Evolutionary conservation across 2,888 invertebrate species (phyloP).

Genomic region (Rhamnusium bicolor): DNA sequence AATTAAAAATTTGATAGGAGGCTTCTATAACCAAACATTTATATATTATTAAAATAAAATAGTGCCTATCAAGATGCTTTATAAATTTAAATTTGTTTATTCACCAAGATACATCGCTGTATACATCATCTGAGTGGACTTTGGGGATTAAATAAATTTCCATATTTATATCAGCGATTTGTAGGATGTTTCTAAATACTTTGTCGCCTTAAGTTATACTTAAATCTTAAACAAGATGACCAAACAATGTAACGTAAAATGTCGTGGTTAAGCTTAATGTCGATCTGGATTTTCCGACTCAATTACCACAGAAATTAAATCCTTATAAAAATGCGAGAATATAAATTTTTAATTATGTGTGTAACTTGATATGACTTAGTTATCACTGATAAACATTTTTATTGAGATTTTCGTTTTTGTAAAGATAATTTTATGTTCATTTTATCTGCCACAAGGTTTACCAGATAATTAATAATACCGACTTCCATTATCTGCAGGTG

Average conservation of each 20-base stretch:
- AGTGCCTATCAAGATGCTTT: conserved; percentile 2
- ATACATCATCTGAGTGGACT: conserved; percentile 18
- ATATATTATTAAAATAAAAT: neutral
- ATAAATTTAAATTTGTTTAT: conserved; percentile 15
- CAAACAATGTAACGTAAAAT: conserved; percentile 46
- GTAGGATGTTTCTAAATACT: conserved; percentile 34
- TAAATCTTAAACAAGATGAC: conserved; percentile 22
- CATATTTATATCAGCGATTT: conserved; percentile 32
- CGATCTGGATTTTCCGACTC: conserved; percentile 50
- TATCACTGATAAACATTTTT: conserved; percentile 17
- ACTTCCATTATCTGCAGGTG: too few relatives aligned
- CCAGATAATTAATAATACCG: neutral
- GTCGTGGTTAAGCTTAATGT: conserved; percentile 51
- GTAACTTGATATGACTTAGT: conserved; percentile 31
- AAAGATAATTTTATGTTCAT: conserved; percentile 9
- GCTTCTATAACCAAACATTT: neutral
- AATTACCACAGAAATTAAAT: conserved; percentile 45
- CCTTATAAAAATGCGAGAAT: conserved; percentile 44
- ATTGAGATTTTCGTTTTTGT: conserved; percentile 1
- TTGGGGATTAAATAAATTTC: conserved; percentile 29
- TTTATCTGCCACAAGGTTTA: neutral
- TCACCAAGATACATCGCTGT: conserved; percentile 1
- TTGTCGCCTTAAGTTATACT: conserved; percentile 36
- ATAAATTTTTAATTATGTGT: conserved; percentile 31
- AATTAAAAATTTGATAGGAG: neutral